Evolutionary conservation across 2,113 vertebrate species (phyloP), one percentile per base, ranked within the genome.

Genomic region (Callopanchax toddi): DNA sequence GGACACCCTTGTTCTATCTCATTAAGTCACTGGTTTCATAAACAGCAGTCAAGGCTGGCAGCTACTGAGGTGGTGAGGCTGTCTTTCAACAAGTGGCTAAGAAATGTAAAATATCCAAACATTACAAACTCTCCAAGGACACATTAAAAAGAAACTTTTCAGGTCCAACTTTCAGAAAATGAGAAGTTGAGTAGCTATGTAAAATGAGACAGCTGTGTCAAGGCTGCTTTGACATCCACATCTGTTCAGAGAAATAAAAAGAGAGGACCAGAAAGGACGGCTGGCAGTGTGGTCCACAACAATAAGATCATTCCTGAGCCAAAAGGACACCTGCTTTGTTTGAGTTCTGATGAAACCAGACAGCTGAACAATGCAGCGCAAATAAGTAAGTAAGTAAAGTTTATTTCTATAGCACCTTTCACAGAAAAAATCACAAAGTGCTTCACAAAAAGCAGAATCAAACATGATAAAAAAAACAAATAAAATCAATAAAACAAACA

Each of bases 281-380:
- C 74, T 26, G 55, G 10, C 78, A 71, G 85, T 88, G 87, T 87
- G 87, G 87, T 81, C 86, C 84, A 86, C 80, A 90, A 88, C 85
- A 90, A 71, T 82, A 63, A 64, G 39, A 26, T 69, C 80, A 69
- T 69, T 82, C 56, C 84, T 55, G 67, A 48, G 50, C 78, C 84
- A 83, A 84, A 86, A 70, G 70, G 78, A 54, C 83, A 86, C 83
- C 81, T 88, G 86, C 73, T 86, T 71, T 81, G 72, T 85, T 63
- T 56, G 79, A 69, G 74, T 62, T 52, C 36, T 34, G 61, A 73
- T 66, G 64, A 56, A 55, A 46, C 1, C 18, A 76, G 68, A 78
- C 85, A 90, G 78, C 82, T 89, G 86, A 83, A 71, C 60, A 78
- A 71, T 63, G 63, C 39, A 37, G 44, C 18, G 50, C 7, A 49